phyloP scores from a whole-genome alignment of 2,113 vertebrate species.

The Pungitius pungitius region DNA sequence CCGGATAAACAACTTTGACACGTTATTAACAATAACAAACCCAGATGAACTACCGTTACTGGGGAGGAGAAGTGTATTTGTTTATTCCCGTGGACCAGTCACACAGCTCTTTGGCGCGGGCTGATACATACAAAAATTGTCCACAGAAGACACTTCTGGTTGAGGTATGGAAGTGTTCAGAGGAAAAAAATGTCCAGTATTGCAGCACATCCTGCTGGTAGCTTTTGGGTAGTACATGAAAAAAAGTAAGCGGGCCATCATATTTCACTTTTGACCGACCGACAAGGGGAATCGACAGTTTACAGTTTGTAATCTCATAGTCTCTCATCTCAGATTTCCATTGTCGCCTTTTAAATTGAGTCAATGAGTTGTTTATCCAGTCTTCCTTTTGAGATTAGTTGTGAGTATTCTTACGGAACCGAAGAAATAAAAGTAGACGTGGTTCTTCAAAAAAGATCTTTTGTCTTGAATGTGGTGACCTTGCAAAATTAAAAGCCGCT shows the following conservation, averaged over 20 bases:
- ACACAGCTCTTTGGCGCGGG: not conserved
- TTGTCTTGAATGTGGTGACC: not conserved
- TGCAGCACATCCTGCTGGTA: conserved; percentile 53
- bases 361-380: not conserved
- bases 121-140: not conserved
- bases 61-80: not conserved
- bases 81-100: not conserved
- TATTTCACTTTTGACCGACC: not conserved
- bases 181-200: not conserved
- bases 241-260: too few species aligned
- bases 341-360: not conserved
- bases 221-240: not conserved
- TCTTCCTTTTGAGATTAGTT: not conserved
- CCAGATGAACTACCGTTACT: not conserved
- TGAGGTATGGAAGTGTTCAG: not conserved
- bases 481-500: not conserved
- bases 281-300: not conserved
- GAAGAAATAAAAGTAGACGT: not conserved
- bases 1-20: not conserved
- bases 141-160: not conserved
- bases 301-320: too few species aligned
- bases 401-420: not conserved
- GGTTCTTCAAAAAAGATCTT: not conserved
- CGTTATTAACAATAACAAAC: not conserved
- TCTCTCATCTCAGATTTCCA: not conserved